Evolutionary conservation across 2,797 vertebrate species (phyloP), one percentile per base, ranked within the genome.

Genomic region (Periparus ater): DNA sequence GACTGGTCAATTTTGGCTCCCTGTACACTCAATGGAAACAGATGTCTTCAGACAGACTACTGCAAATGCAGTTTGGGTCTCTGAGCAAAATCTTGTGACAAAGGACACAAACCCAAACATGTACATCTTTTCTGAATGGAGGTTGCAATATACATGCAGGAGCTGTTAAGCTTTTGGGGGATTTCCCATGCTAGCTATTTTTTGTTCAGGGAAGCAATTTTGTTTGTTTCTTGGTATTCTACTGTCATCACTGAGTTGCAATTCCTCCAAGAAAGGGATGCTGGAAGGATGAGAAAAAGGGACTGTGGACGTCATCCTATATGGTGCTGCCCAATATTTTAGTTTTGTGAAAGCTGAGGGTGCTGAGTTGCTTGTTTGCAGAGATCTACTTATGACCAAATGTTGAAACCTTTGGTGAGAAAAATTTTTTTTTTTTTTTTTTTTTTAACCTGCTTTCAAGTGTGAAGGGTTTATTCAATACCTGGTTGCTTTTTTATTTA

Each of bases 401-500:
- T 40, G 25, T 26, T 38, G 57, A 92, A 71, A 61, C 8, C 7
- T 85, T 50, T 78, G 54, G 6, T 74, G 29, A 12, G 26, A 88
- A 65, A 26, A 84, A 72, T n/a, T n/a, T n/a, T n/a, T n/a, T n/a
- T n/a, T 34, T 85, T 83, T 44, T 3, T 30, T 6, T 13, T 29
- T 17, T n/a, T 34, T 29, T 42, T 11, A 0, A 62, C 38, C 20
- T 68, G 10, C 17, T 62, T 34, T 81, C 53, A 48, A 14, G 8
- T 61, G 27, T 74, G 25, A 13, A 82, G 45, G 36, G 11, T n/a
- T 82, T 86, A 79, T 91, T 93, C 72, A 71, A 16, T 62, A 29
- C 67, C 54, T 76, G 15, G 22, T 80, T 94, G 66, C 8, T 90
- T 86, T 91, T 91, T 57, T 38, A 62, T 81, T 58, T 91, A 10